Base-by-base conservation (phyloP, 2,113 vertebrate genomes). In the Toxotes jaculatrix region DNA sequence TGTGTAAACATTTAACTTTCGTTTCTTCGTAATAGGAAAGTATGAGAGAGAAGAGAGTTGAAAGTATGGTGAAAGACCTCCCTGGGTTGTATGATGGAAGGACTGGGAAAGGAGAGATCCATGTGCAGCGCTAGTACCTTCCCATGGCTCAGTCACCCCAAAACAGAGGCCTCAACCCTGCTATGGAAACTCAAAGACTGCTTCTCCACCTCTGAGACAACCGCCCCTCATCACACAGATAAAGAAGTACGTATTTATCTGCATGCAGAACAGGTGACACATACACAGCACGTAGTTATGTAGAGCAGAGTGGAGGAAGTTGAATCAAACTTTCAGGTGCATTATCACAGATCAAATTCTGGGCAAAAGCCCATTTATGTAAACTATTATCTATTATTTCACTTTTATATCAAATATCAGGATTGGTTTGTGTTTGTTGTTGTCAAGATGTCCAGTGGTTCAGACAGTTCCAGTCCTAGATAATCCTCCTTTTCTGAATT, bases 131-230 rank as follows among this genome's bases (percentile, higher is more conserved):
- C 90, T 90, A 96, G 93, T 87, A 94, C 96, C 0, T 88, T 94
- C 56, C 93, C 95, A 95, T 97, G 97, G 96, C 94, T 96, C 87
- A 95, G 88, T 87, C 93, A n/a, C 69, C 88, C 95, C 91, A 94
- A 96, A 91, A 94, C 96, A 56, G 94, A 97, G 92, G 94, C 94
- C 82, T 96, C 96, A 68, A 96, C 95, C 85, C 96, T 96, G 95
- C 94, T 97, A 84, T 98, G 97, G 97, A 98, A 96, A 92, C 95
- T 98, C 84, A 95, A 97, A 93, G 93, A 97, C 91, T 97, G 97
- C 93, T 98, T 98, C 93, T 96, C 96, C 88, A 91, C 93, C 93
- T 90, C 94, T 89, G 96, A 97, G 61, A 95, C 97, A 77, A 91
- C 91, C 43, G 87, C 95, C 40, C 89, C 95, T 84, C 93, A 94